Evolutionary conservation across 2,888 invertebrate species (phyloP), one percentile per base, ranked within the genome.

Genomic region (Tipula unca): DNA sequence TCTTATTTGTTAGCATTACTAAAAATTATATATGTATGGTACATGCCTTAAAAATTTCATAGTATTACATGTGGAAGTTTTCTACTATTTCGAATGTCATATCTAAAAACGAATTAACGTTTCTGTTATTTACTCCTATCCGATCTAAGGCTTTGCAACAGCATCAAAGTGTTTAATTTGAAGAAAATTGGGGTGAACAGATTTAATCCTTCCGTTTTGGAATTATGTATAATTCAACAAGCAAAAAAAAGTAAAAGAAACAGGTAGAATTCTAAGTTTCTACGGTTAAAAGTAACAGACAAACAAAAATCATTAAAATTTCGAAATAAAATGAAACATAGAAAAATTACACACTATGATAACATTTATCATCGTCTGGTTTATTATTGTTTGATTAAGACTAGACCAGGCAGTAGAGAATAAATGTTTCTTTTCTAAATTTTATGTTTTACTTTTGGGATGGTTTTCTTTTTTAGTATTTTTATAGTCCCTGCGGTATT

Each of bases 401-500:
- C 69, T 69, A 69, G 69, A 69, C 69, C 8, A n/a, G n/a, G n/a
- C 48, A 3, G 4, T n/a, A 48, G n/a, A 48, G 48, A n/a, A n/a
- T 48, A 48, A n/a, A 17, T 69, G 69, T 69, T 69, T 25, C 69
- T 25, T 25, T 20, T 69, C 69, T 69, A n/a, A 69, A 4, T 69
- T 69, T 69, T 69, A 69, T 69, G 69, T 69, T 69, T 69, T 69
- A 69, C 25, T 69, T 69, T 69, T 25, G 10, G 69, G 25, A 69
- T 10, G 69, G 69, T 69, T 69, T 69, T 69, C 25, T 48, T 48
- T 32, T 32, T 32, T 17, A 54, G 48, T 6, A 54, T 54, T 54
- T 69, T 69, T 69, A 69, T 69, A 69, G 69, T 69, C 69, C 69
- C 69, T 69, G 69, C 25, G 69, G 69, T 69, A 69, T 69, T 69